Evolutionary conservation across 2,888 invertebrate species (phyloP), one percentile per base, ranked within the genome.

Genomic region (Aleiodes testaceus): DNA sequence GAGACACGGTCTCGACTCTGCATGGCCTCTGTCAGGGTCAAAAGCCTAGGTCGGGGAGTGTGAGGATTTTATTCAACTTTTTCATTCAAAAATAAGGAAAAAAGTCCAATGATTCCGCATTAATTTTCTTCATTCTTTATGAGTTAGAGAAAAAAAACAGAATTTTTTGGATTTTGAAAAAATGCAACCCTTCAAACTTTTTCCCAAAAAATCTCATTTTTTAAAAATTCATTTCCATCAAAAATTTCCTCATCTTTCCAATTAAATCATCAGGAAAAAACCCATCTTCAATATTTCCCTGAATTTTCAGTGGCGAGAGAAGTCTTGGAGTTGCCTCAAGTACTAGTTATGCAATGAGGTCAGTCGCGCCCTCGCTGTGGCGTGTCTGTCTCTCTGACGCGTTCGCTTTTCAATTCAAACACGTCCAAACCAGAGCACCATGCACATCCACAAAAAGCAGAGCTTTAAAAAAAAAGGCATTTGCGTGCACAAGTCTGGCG

Each of bases 331-430:
- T 66, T 68, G 61, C 67, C 66, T 69, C 64, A 72, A 59, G 72
- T 67, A 66, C 55, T 75, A 75, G 76, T 74, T 77, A 74, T 76
- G 77, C 77, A 80, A 80, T 74, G 77, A 78, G 80, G 79, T 80
- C 80, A 80, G 76, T 77, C 72, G 70, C 69, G 75, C 66, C 73
- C 69, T 36, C 30, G 55, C 36, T 36, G n/a, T 55, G 70, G 70
- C 67, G 65, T 69, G 70, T 72, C 66, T 44, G 42, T 69, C 16
- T 18, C 72, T 61, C 69, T 59, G 22, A 52, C 66, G 20, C 47
- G 16, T 66, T 70, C 44, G 42, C 66, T 42, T 42, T 22, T 52
- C 55, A 49, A 36, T 22, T 61, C 47, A 45, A 47, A 30, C 45
- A 26, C 45, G 14, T 6, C 44, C 44, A 12, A 44, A 18, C 18